These are phyloP conservation scores for Limonius californicus DNA, from an alignment of 1,140 invertebrate genomes.

Conservation along the genomic window DNA sequence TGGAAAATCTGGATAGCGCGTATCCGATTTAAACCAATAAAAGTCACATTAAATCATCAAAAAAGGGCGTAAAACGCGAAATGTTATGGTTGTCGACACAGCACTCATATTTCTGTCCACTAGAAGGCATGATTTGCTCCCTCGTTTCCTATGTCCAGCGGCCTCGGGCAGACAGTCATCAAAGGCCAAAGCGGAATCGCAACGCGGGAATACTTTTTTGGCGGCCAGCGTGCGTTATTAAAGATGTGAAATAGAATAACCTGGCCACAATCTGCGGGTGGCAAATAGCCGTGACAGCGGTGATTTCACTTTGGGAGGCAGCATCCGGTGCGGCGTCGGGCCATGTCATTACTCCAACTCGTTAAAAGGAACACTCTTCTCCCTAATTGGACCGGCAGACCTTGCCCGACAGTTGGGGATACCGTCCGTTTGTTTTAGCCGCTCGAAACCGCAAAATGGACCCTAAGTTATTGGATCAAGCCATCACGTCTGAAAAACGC, in stretches of 20 bases:
- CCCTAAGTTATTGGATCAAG: background rate
- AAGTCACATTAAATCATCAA: slow-evolving; percentile 9
- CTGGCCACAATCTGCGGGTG: slow-evolving; percentile 34
- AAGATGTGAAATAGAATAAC: slow-evolving; percentile 30
- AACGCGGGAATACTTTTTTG: slow-evolving; percentile 3
- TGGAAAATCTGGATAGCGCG: slow-evolving; percentile 1
- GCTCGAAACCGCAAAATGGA: background rate
- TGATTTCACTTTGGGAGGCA: slow-evolving; percentile 19
- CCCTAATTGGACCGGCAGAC: slow-evolving; percentile 19
- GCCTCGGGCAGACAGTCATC: background rate
- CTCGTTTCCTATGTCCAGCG: too few species aligned
- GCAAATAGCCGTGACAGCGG: slow-evolving; percentile 29
- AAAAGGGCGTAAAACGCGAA: slow-evolving; percentile 13
- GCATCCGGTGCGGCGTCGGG: slow-evolving; percentile 22
- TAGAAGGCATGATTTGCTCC: too few species aligned
- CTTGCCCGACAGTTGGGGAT: background rate
- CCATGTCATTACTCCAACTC: slow-evolving; percentile 23
- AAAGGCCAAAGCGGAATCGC: background rate
- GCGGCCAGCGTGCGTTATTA: slow-evolving; percentile 24
- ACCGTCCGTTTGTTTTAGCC: slow-evolving; percentile 7
- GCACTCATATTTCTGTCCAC: background rate
- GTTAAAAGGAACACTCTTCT: slow-evolving; percentile 19
- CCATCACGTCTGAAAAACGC: too few species aligned
- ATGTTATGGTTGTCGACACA: background rate
- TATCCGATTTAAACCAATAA: slow-evolving; percentile 7